Evolutionary conservation across 64 coral and sea anemone species (phyloP).

Genomic region (Actinia tenebrosa): DNA sequence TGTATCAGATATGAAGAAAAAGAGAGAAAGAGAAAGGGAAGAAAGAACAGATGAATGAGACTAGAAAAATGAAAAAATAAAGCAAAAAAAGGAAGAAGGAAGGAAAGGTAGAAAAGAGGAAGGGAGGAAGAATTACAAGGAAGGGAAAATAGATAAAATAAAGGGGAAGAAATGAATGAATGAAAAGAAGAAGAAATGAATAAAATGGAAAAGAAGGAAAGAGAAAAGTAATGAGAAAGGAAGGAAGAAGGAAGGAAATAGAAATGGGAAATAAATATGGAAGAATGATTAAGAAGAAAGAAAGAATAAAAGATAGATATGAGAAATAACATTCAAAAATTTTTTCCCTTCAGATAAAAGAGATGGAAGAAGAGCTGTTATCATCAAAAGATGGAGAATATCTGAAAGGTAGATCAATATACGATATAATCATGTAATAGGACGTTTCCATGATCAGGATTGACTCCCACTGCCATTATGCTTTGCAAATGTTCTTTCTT

Average conservation of each 20-base stretch:
- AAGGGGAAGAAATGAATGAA: too few relatives aligned
- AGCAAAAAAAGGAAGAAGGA: background rate
- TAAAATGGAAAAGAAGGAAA: too few relatives aligned
- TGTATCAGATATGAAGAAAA: background rate
- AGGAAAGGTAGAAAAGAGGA: background rate
- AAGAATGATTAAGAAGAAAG: too few relatives aligned
- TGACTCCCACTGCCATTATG: too few relatives aligned
- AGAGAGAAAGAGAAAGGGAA: background rate
- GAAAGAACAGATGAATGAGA: background rate
- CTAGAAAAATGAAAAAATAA: background rate
- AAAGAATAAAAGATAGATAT: background rate
- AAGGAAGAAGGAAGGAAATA: background rate
- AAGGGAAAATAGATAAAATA: background rate
- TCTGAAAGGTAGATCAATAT: constrained; percentile 27
- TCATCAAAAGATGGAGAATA: constrained; percentile 47
- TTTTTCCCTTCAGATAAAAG: constrained; percentile 49
- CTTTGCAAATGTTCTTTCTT: too few relatives aligned
- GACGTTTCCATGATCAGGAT: background rate
- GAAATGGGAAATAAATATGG: background rate
- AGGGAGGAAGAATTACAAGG: background rate
- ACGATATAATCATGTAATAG: too few relatives aligned
- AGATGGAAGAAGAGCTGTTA: constrained; percentile 41
- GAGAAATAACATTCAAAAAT: background rate
- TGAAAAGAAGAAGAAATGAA: too few relatives aligned
- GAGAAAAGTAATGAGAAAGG: too few relatives aligned